Evolutionary conservation across 2,888 invertebrate genomes (phyloP), one percentile per base, ranked within the genome.

Genomic region (Monochamus alternatus): DNA sequence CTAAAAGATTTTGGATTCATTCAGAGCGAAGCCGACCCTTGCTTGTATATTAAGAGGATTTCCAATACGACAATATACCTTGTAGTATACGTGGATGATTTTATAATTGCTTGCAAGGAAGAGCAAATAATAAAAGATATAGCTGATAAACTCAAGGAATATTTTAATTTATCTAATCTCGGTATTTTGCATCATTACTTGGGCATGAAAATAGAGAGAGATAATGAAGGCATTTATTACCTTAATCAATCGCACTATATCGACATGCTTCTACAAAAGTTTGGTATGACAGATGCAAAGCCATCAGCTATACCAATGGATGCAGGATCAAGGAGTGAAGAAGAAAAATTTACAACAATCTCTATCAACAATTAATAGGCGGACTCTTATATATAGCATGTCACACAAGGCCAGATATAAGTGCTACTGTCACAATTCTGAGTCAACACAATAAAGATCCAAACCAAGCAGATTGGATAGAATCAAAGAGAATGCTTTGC

Each of bases 41-140:
- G 73, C 59, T 58, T 76, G 32, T 76, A 71, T 60, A 65, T n/a
- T n/a, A 69, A 65, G 38, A 9, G 14, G 10, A 12, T 59, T 22
- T 30, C 66, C 14, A 31, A 55, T 38, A 55, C 52, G n/a, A 8
- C 10, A 60, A 43, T 75, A 32, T 75, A 72, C 62, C 2, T 72
- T 7, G 62, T 64, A 51, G n/a, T 75, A n/a, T 47, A 71, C 52
- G 75, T 75, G 4, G 75, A 75, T 62, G 66, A 75, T 72, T 58
- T 75, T 58, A 47, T 75, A n/a, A 70, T 70, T 62, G 75, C 75
- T 10, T n/a, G 55, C 8, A 69, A 74, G 47, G 59, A n/a, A 4
- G 51, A 58, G n/a, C 43, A 67, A 14, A 47, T 31, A 8, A 74
- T 74, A 31, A 52, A 75, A 22, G 5, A 30, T 47, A 59, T 65